Evolutionary conservation across 2,113 vertebrate genomes (phyloP).

Genomic region (Trichomycterus rosablanca): DNA sequence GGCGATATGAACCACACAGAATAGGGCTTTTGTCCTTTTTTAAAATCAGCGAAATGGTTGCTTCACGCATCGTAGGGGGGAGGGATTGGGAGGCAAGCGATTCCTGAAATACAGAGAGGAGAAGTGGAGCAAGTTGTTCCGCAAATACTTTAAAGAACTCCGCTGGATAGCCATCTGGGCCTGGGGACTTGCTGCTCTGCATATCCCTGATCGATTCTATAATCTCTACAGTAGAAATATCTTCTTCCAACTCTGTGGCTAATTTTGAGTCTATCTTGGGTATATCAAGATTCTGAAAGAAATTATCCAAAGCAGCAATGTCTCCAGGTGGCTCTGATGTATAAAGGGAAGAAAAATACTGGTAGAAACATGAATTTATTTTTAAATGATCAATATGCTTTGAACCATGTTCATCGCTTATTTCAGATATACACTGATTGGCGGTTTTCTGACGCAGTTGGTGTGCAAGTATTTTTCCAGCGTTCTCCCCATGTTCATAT

Average conservation of each 20-base stretch:
- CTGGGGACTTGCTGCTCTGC: not conserved
- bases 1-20: not conserved
- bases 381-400: no score
- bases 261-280: not conserved
- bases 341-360: not conserved
- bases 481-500: not conserved
- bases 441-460: not conserved
- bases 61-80: not conserved
- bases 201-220: not conserved
- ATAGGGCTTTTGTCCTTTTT: not conserved
- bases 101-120: not conserved
- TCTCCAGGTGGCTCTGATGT: not conserved
- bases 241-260: not conserved
- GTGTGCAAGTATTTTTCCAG: not conserved
- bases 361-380: not conserved
- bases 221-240: not conserved
- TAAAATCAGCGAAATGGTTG: not conserved
- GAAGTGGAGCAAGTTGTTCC: not conserved
- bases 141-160: not conserved
- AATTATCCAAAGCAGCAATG: not conserved
- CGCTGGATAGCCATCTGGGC: not conserved
- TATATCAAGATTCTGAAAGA: not conserved
- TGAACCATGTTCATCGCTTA: not conserved
- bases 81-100: not conserved
- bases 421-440: not conserved